A percentile compares a stretch with the other conserved stretches of the same genome.
These are phyloP conservation scores for Monodelphis domestica DNA, from an alignment of 2,797 vertebrate genomes.

Conservation along the genomic window DNA sequence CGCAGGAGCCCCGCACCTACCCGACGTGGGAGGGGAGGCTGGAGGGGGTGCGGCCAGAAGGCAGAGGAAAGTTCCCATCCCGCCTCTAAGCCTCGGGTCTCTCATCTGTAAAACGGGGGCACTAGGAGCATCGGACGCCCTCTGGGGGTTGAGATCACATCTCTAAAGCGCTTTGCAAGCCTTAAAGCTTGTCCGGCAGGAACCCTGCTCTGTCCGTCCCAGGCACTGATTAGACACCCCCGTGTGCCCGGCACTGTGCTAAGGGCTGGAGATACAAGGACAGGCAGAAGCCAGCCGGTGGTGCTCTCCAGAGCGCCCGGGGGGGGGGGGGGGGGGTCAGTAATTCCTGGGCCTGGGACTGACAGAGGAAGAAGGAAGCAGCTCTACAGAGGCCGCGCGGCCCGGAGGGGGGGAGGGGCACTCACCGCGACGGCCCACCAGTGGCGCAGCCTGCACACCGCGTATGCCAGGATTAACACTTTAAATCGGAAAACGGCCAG, in stretches of 20 bases:
- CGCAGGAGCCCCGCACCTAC: background rate
- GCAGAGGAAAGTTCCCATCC: background rate
- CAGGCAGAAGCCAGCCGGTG: no score
- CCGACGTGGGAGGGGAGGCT: no score
- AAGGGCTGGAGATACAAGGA: no score
- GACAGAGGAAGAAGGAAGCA: background rate
- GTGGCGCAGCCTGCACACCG: conserved; percentile 93
- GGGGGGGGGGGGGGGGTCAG: background rate
- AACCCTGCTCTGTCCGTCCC: background rate
- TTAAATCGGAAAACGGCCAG: conserved; percentile 95
- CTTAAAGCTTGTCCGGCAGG: background rate
- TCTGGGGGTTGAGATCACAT: no score
- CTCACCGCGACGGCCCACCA: conserved; percentile 98
- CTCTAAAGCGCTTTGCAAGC: no score
- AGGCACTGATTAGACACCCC: background rate
- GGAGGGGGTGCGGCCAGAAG: background rate
- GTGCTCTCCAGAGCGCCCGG: no score
- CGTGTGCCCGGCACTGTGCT: background rate
- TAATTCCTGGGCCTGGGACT: background rate
- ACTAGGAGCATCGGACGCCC: no score
- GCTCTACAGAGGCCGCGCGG: no score
- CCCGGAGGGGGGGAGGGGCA: conserved; percentile 35
- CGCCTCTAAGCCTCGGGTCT: background rate
- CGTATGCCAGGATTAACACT: conserved; percentile 94
- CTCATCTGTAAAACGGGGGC: no score